Percentiles rank a stretch among this genome's conserved stretches.
These are phyloP conservation scores for Ifrita kowaldi DNA, from an alignment of 2,113 vertebrate species.

Conservation along the genomic window DNA sequence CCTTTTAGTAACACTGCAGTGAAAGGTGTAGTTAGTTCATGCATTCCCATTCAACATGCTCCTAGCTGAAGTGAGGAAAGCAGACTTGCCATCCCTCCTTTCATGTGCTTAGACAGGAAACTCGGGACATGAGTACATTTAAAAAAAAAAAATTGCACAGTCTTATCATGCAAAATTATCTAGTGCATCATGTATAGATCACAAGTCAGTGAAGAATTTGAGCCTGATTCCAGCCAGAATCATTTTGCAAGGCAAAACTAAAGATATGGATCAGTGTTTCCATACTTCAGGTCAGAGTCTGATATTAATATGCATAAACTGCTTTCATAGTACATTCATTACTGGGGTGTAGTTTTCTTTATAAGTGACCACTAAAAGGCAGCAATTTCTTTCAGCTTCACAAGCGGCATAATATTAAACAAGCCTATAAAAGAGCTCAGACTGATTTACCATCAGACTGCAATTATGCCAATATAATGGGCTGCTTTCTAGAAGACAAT, in stretches of 20 bases:
- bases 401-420: neutral
- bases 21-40: constrained; percentile 47
- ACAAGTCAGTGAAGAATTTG: neutral
- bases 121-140: neutral
- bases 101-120: neutral
- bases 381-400: constrained; percentile 9
- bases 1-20: constrained; percentile 34
- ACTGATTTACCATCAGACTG: neutral
- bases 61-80: neutral
- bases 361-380: constrained; percentile 1
- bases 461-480: neutral
- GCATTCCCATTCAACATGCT: neutral
- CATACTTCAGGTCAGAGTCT: neutral
- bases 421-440: neutral
- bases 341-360: neutral
- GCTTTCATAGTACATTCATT: constrained; percentile 1
- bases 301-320: neutral
- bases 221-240: neutral
- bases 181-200: neutral
- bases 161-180: neutral
- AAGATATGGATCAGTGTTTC: neutral
- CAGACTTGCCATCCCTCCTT: neutral
- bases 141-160: neutral
- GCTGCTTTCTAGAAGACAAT: neutral
- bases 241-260: neutral